Evolutionary conservation across 1,140 invertebrate species (phyloP), one percentile per base, ranked within the genome.

Genomic region (Scylla paramamosain): DNA sequence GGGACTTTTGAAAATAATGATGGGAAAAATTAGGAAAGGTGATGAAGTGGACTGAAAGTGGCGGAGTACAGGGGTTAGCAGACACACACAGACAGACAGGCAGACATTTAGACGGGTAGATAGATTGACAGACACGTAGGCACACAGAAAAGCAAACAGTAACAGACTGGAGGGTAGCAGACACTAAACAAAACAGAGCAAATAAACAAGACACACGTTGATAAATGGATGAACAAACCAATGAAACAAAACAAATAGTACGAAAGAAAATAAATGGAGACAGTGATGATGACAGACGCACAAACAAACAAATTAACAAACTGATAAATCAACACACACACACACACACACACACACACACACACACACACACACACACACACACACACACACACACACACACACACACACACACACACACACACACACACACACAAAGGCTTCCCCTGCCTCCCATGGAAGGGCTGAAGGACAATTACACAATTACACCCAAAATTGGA

Each of bases 401-500:
- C 52, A 48, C 46, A 48, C 46, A 48, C 46, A 48, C 46, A 48
- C 46, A 48, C 46, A 48, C 46, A 48, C 46, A 48, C 46, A 48
- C 46, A 48, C 46, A 48, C 46, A 48, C 46, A 48, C 46, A 48
- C 46, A n/a, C 67, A 25, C 67, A 77, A 77, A 77, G 67, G 25
- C 67, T 77, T 77, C 25, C 67, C 25, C 20, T 20, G 12, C 25
- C 8, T 20, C n/a, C 67, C 20, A 39, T 1, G 39, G 1, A 39
- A 7, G 20, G 20, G 25, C n/a, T 77, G 67, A 77, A 77, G 67
- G 67, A 77, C 67, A 77, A 77, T 77, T 77, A 77, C 67, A 77
- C 67, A 77, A 77, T 77, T 77, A 77, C 67, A n/a, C 67, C 20
- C 67, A 77, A 77, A 77, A 77, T 77, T 77, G 67, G 67, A 77